Evolutionary conservation across 2,888 invertebrate species (phyloP), one percentile per base, ranked within the genome.

Genomic region (Stegophylla sp.): DNA sequence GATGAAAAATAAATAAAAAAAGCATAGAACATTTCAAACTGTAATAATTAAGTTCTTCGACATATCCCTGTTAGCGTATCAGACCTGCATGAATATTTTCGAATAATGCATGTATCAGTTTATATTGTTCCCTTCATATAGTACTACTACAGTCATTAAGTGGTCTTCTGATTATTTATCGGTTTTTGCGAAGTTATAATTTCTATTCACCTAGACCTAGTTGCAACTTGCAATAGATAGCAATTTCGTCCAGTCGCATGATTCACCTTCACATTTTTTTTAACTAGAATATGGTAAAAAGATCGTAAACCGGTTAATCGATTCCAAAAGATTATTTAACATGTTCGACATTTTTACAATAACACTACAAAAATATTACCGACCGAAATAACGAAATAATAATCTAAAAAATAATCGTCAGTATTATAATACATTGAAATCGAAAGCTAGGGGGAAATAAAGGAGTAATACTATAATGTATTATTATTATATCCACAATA

Each of bases 201-300:
- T 63, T 51, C 15, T 71, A 59, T 61, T 79, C 34, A 79, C 69
- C 77, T 69, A 79, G 77, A 77, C 77, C 77, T 77, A 77, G 28
- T 69, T 77, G 56, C 12, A 56, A 77, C 59, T 9, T 67, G 45
- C 20, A 45, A 45, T 43, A 51, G 51, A 45, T 76, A 45, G 56
- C 9, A 17, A 69, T 59, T 61, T 71, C 15, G 59, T 51, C 56
- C 48, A 23, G 48, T 5, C 20, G 13, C 56, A 43, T 69, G 48
- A 56, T 43, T 79, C 13, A 71, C 61, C 61, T 79, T 71, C 51
- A 13, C 41, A 23, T 79, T 63, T 23, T 79, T 61, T 48, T 12
- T n/a, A n/a, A 59, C 28, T 71, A 51, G 13, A 13, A 79, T 63
- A 69, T 59, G 69, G 69, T 45, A 4, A 69, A 61, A 69, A 34